Percentiles rank a stretch among this genome's conserved stretches.
Evolutionary conservation across 2,113 vertebrate species (phyloP).

Genomic region (Lota lota): DNA sequence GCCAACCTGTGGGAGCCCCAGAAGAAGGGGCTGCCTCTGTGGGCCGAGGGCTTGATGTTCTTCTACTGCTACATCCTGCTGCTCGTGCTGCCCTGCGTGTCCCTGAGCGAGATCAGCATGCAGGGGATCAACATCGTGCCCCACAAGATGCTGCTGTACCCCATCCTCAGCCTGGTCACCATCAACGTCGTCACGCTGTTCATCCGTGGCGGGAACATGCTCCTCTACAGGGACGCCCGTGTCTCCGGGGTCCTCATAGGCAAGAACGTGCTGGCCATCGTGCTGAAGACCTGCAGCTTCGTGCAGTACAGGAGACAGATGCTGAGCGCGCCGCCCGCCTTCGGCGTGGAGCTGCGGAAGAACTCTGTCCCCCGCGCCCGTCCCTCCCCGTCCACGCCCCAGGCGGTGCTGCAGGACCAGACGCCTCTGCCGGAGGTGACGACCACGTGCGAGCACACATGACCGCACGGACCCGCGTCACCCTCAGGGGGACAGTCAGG

Average conservation of each 20-base stretch:
- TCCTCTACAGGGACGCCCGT: slow-evolving; percentile 73
- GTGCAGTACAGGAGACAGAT: slow-evolving; percentile 76
- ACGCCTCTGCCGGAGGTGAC: slow-evolving; percentile 68
- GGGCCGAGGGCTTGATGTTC: slow-evolving; percentile 80
- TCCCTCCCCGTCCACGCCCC: slow-evolving; percentile 47
- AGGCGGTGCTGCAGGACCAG: slow-evolving; percentile 67
- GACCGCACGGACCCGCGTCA: slow-evolving; percentile 44
- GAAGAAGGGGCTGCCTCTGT: slow-evolving; percentile 76
- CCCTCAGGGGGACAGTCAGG: slow-evolving; percentile 39
- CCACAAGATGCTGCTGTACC: slow-evolving; percentile 81
- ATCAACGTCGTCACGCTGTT: slow-evolving; percentile 78
- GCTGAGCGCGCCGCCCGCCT: slow-evolving; percentile 64
- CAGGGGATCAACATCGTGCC: slow-evolving; percentile 79
- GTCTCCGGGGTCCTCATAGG: slow-evolving; percentile 77
- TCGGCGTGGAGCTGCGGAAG: slow-evolving; percentile 73
- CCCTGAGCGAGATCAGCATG: slow-evolving; percentile 81
- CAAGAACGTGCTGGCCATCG: slow-evolving; percentile 77
- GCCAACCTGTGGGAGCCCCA: slow-evolving; percentile 81
- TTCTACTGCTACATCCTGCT: slow-evolving; percentile 81
- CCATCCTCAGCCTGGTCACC: slow-evolving; percentile 77
- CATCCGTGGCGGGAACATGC: slow-evolving; percentile 76
- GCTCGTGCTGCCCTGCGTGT: slow-evolving; percentile 77
- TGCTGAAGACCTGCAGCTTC: slow-evolving; percentile 77
- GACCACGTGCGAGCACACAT: slow-evolving; percentile 69
- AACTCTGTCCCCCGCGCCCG: slow-evolving; percentile 59